Percentiles rank a stretch among this genome's conserved stretches.
These are phyloP conservation scores for Astropecten irregularis DNA, from an alignment of 53 echinoderm and acorn worm genomes.

Conservation along the genomic window DNA sequence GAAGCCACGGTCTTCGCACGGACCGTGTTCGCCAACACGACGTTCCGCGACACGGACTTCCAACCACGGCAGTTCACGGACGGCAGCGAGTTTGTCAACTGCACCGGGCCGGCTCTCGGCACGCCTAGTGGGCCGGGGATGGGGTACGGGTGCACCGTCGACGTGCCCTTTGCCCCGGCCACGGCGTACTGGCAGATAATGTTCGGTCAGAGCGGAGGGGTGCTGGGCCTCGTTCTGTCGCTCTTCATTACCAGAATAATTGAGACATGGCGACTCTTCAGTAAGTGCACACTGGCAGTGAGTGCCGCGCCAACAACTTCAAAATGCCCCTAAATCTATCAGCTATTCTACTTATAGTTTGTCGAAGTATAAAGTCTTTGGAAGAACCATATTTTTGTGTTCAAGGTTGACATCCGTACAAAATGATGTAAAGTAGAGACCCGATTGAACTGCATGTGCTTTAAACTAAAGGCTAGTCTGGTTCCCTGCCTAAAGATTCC, in stretches of 20 bases:
- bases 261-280: constrained; percentile 37
- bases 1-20: constrained; percentile 27
- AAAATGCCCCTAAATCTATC: neutral
- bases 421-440: too few species aligned
- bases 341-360: neutral
- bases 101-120: neutral
- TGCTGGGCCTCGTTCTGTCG: constrained; percentile 29
- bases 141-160: constrained; percentile 33
- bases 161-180: constrained; percentile 52
- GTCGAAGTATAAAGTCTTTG: neutral
- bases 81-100: constrained; percentile 9
- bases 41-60: constrained; percentile 43
- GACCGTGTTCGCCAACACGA: constrained; percentile 11
- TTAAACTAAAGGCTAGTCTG: too few species aligned
- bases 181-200: constrained; percentile 44
- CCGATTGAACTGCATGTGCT: too few species aligned
- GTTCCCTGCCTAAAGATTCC: too few species aligned
- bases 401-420: too few species aligned
- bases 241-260: neutral
- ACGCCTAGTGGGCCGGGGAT: neutral
- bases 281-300: constrained; percentile 33
- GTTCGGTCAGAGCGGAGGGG: constrained; percentile 30
- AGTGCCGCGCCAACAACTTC: neutral
- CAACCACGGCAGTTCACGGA: constrained; percentile 19
- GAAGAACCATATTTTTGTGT: too few species aligned